Evolutionary conservation across 1,140 invertebrate species (phyloP), one percentile per base, ranked within the genome.

Genomic region (Atta colombica): DNA sequence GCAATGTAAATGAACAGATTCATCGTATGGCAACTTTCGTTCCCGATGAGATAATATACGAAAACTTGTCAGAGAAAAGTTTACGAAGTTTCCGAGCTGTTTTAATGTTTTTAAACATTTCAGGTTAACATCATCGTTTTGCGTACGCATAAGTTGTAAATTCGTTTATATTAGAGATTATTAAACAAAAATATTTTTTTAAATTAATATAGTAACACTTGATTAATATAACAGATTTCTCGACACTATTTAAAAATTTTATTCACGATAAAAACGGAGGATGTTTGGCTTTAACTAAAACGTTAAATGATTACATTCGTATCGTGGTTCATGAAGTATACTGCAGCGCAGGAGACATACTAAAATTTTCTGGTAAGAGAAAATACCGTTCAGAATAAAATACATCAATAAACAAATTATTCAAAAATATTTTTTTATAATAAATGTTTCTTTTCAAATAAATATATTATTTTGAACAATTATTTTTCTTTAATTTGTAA

Each of bases 261-360:
- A 81, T 10, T 4, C 84, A 89, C 39, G 82, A 69, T 0, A 88
- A 93, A 1, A 91, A 92, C 12, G 86, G 90, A 12, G 94, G 93
- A 25, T 93, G 93, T 28, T 88, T 87, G 35, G 77, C 71, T 1
- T 75, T 94, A 8, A 91, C 86, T 5, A 77, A 61, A 1, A 88
- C 88, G 0, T 68, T 95, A 3, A 94, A 94, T 89, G 49, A 45
- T 6, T 94, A 92, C 18, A 74, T 92, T 7, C 77, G 85, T 0
- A 25, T 82, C 0, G 92, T 94, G 21, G 88, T 94, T 7, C 88
- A 93, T 12, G 87, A 89, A 25, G 90, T 95, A 49, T 93, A 92
- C 28, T 25, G n/a, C 0, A 91, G 21, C 10, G 85, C 89, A 0
- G 94, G 94, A 3, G 94, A 95, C 45, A 60, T 95, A 63, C 6